A percentile compares a stretch with the other conserved stretches of the same genome.
phyloP scores from a whole-genome alignment of 35 echinoderm and acorn worm species.

The Patiria miniata region DNA sequence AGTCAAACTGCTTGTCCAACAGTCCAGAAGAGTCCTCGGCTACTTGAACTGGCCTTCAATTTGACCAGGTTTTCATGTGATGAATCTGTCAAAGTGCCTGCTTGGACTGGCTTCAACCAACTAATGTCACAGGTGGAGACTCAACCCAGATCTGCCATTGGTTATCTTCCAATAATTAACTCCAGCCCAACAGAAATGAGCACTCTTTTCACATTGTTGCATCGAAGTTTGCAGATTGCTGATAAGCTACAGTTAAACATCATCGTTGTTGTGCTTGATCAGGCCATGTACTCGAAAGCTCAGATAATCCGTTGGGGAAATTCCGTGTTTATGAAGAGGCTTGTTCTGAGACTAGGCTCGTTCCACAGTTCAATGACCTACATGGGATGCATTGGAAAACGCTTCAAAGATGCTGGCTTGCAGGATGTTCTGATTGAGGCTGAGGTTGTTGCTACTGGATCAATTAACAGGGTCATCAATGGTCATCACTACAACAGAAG shows the following conservation, averaged over 20 bases:
- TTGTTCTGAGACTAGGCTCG: constrained; percentile 57
- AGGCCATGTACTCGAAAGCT: constrained; percentile 74
- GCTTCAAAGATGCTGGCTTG: constrained; percentile 17
- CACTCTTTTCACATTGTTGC: constrained; percentile 44
- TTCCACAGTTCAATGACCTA: constrained; percentile 68
- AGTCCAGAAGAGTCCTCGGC: too few species aligned
- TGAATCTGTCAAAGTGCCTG: too few species aligned
- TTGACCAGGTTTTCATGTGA: too few species aligned
- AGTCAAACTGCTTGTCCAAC: too few species aligned
- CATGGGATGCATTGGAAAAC: constrained; percentile 34
- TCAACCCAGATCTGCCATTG: too few species aligned
- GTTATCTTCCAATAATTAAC: too few species aligned
- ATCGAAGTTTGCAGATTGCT: constrained; percentile 33
- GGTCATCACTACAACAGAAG: constrained; percentile 30
- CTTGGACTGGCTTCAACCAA: too few species aligned
- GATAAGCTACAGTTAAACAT: constrained; percentile 1
- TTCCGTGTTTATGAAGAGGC: constrained; percentile 25
- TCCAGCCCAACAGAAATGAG: constrained; percentile 46
- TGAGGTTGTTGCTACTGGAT: constrained; percentile 21
- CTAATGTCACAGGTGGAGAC: too few species aligned
- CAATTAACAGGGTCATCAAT: constrained; percentile 22
- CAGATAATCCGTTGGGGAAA: constrained; percentile 58
- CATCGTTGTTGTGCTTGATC: constrained; percentile 63
- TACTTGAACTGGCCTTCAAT: too few species aligned
- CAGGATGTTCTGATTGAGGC: constrained; percentile 39